phyloP scores from a whole-genome alignment of 2,797 vertebrate species.

The Gephyroberyx darwinii region DNA sequence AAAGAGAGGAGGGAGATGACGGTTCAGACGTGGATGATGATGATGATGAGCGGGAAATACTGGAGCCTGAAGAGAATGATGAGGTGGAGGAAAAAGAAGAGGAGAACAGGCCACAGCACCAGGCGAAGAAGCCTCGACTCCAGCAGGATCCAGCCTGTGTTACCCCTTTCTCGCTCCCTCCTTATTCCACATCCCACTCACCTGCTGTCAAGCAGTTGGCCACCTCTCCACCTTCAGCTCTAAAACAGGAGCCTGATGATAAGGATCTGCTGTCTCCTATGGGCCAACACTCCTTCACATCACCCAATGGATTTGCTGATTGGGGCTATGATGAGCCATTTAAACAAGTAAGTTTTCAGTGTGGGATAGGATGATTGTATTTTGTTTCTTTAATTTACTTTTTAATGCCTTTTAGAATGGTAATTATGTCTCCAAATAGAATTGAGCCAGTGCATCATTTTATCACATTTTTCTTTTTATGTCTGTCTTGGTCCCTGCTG shows the following conservation, averaged over 20 bases:
- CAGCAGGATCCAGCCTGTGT: slow-evolving; percentile 61
- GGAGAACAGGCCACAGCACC: slow-evolving; percentile 69
- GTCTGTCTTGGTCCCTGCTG: slow-evolving; percentile 42
- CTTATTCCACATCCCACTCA: slow-evolving; percentile 60
- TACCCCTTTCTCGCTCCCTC: slow-evolving; percentile 62
- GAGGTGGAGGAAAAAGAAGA: slow-evolving; percentile 75
- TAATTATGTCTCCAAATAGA: no score
- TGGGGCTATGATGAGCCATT: slow-evolving; percentile 89
- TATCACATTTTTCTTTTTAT: not conserved
- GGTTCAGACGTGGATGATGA: slow-evolving; percentile 78
- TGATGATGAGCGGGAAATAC: slow-evolving; percentile 57
- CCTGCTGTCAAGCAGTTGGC: slow-evolving; percentile 58
- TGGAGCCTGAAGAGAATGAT: slow-evolving; percentile 76
- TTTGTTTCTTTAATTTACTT: not conserved
- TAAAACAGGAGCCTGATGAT: slow-evolving; percentile 83
- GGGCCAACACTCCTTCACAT: slow-evolving; percentile 73
- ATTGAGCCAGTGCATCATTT: not conserved
- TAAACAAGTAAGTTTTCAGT: slow-evolving; percentile 84
- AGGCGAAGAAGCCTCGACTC: slow-evolving; percentile 69
- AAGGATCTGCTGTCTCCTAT: slow-evolving; percentile 77
- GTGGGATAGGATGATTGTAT: not conserved
- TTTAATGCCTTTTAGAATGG: not conserved
- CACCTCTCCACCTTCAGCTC: slow-evolving; percentile 61
- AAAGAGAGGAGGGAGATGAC: slow-evolving; percentile 63
- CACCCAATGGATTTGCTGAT: slow-evolving; percentile 79